Evolutionary conservation across 2,888 invertebrate genomes (phyloP), one percentile per base, ranked within the genome.

Genomic region (Euclidia mi): DNA sequence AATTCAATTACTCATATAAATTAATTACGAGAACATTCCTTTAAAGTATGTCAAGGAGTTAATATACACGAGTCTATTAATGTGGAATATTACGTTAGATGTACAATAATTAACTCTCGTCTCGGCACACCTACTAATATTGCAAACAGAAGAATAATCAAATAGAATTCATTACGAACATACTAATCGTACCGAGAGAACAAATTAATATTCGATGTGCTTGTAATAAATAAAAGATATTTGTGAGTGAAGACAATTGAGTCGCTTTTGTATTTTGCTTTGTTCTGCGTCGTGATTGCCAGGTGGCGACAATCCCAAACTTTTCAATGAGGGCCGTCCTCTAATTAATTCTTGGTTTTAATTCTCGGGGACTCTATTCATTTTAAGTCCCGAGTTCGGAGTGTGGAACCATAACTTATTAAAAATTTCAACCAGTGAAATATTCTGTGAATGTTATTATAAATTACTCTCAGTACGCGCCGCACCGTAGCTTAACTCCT

Each of bases 341-440:
- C 77, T 88, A 87, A 88, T 89, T 88, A 87, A 88, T 88, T 88
- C 80, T 84, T 82, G 78, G 64, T 79, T 81, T 68, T 83, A 79
- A 83, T 82, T 84, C 74, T 67, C 69, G 32, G 63, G 59, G 69
- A 71, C 64, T 78, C 69, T 69, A 77, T 82, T 83, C 74, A 71
- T 79, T 84, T 76, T 67, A 71, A 80, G 71, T 79, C 71, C 69
- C 64, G 64, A 60, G 64, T 64, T 74, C 56, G 55, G 53, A 75
- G 57, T 70, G 46, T 65, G n/a, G n/a, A n/a, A n/a, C n/a, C n/a
- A 69, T 71, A 81, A 82, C 82, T 87, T 84, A 84, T 87, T 85
- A 85, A 86, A 88, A 83, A 79, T 78, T 80, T 81, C 65, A 73
- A 66, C 66, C 57, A 65, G 66, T 73, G 68, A 74, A 78, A 71